phyloP scores from a whole-genome alignment of 2,113 vertebrate genomes.

The Paramormyrops kingsleyae region DNA sequence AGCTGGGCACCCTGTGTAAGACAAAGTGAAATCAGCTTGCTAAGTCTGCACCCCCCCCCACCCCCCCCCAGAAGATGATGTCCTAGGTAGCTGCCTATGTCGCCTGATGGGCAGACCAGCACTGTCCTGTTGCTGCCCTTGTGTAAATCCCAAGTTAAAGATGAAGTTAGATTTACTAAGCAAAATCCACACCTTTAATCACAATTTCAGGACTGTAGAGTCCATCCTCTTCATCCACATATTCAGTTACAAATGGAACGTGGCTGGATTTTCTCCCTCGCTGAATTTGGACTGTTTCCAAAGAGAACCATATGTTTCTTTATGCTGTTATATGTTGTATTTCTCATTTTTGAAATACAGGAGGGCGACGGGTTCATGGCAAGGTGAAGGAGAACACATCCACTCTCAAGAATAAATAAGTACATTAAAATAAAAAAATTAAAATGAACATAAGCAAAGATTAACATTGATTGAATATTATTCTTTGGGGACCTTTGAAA shows the following conservation, averaged over 20 bases:
- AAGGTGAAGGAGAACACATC: not conserved
- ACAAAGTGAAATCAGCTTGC: not conserved
- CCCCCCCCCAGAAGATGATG: not conserved
- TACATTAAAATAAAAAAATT: not conserved
- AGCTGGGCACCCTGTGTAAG: not conserved
- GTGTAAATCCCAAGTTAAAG: not conserved
- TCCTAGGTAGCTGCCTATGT: not conserved
- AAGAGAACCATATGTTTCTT: not conserved
- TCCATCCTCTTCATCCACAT: not conserved
- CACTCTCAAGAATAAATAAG: not conserved
- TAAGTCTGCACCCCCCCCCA: not conserved
- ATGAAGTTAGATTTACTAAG: not conserved
- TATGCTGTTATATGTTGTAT: too few relatives aligned
- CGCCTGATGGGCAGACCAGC: not conserved
- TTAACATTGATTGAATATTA: not conserved
- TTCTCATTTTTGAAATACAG: not conserved
- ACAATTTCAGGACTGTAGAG: not conserved
- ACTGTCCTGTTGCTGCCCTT: not conserved
- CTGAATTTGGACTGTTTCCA: not conserved
- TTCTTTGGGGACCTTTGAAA: not conserved
- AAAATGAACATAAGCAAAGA: not conserved
- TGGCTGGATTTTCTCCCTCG: not conserved
- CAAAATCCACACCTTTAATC: not conserved
- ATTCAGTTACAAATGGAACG: not conserved
- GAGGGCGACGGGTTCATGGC: not conserved